Percentiles rank a stretch among this genome's conserved stretches.
Evolutionary conservation across 2,888 invertebrate genomes (phyloP).

Genomic region (Conomelus anceps): DNA sequence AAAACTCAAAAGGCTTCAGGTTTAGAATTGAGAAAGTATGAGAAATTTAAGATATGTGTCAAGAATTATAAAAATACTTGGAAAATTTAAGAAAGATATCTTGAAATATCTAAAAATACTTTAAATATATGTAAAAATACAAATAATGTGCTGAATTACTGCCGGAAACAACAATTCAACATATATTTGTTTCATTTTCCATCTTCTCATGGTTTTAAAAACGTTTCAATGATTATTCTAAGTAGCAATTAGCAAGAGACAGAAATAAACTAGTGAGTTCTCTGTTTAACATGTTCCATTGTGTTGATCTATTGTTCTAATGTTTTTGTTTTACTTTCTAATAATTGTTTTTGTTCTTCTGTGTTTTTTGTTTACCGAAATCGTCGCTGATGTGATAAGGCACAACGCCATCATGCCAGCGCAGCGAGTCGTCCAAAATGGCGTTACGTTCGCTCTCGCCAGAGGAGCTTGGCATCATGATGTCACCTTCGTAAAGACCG

Average conservation of each 20-base stretch:
- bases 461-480: constrained; percentile 43
- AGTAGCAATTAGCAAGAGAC: no score
- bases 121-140: not conserved
- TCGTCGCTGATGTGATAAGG: constrained; percentile 50
- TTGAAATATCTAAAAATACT: not conserved
- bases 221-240: no score
- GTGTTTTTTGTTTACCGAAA: constrained; percentile 45
- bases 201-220: no score
- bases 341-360: not conserved
- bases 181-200: no score
- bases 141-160: not conserved
- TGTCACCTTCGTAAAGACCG: constrained; percentile 56
- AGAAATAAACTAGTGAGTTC: not conserved
- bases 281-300: not conserved
- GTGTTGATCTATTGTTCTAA: not conserved
- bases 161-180: no score
- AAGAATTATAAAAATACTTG: no score
- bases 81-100: no score
- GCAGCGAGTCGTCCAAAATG: constrained; percentile 36
- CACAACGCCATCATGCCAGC: constrained; percentile 50
- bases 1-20: no score
- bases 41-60: no score
- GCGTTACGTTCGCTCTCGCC: constrained; percentile 30
- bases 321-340: not conserved
- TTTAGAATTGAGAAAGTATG: no score